Evolutionary conservation across 1,140 invertebrate species (phyloP), one percentile per base, ranked within the genome.

Genomic region (Heliconius eleuchia): DNA sequence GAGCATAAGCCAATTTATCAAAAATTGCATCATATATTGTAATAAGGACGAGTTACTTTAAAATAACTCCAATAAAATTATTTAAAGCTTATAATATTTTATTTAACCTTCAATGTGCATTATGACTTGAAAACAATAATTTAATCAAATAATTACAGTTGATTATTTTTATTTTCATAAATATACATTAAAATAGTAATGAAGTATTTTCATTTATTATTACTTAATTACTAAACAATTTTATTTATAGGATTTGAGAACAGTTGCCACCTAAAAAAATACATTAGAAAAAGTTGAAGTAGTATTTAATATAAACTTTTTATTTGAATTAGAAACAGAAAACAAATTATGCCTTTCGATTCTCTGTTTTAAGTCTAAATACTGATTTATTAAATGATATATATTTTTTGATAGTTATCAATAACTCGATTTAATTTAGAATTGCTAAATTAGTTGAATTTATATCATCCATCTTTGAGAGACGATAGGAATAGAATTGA

Each of bases 1-100:
- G 52, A 76, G 50, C 5, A 30, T 66, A 27, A 66, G 60, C 60
- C 60, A 66, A 66, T 66, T 27, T n/a, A 66, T 66, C 23, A 66
- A 66, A 30, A 30, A 60, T 23, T 60, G 55, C n/a, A 60, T 60
- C 11, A 60, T n/a, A 23, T 60, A 23, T 60, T 60, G 19, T 23
- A 23, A 23, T 57, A 57, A n/a, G 5, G 9, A 57, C n/a, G 19
- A 23, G 55, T 57, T 8, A 9, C 19, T 9, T 57, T 11, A 60
- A 60, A 60, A 52, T 57, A 23, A 57, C 1, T n/a, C 0, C 2
- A 57, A 23, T n/a, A 57, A 57, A 60, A 23, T 23, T 19, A 46
- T 16, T 46, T 46, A 46, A 46, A 46, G 13, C 42, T 46, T 4
- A 16, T 16, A 46, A 4, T 46, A 60, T 19, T 60, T 23, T 52